Conservation (phyloP, 1,140 invertebrate species). For the Lepidurus couesii region DNA sequence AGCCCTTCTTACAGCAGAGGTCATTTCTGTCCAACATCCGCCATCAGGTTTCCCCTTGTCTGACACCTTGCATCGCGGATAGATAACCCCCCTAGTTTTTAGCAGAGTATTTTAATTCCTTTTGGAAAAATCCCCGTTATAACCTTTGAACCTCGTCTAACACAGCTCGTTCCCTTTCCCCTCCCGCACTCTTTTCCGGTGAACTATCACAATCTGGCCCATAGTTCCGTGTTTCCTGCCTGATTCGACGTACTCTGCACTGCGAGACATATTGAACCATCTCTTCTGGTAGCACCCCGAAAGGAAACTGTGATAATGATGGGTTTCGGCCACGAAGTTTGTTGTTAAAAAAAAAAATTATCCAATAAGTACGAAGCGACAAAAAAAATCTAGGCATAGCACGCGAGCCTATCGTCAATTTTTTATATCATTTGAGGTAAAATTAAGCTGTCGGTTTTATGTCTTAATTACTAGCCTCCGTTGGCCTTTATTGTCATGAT, state of each 20-base stretch:
- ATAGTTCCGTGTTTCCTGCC: conserved; percentile 3
- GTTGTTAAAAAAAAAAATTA: background rate
- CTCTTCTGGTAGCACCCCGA: background rate
- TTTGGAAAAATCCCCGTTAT: background rate
- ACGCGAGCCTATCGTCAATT: background rate
- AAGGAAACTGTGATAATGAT: background rate
- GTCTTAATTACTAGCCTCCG: background rate
- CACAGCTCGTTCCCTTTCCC: background rate
- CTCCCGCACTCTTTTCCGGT: background rate
- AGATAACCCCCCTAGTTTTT: background rate
- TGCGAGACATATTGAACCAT: background rate
- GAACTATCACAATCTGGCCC: conserved; percentile 4
- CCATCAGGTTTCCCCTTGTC: background rate
- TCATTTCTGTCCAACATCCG: conserved; percentile 18
- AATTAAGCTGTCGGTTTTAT: conserved; percentile 9
- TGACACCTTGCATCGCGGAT: conserved; percentile 3
- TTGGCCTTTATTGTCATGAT: background rate
- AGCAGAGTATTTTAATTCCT: background rate
- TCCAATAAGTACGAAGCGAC: background rate
- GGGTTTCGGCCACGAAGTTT: background rate
- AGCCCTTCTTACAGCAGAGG: conserved; percentile 1
- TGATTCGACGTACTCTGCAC: background rate
- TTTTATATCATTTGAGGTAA: background rate
- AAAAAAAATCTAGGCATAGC: background rate
- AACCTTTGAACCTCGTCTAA: conserved; percentile 4